phyloP scores from a whole-genome alignment of 2,113 vertebrate genomes.

The Hyperoodon ampullatus region DNA sequence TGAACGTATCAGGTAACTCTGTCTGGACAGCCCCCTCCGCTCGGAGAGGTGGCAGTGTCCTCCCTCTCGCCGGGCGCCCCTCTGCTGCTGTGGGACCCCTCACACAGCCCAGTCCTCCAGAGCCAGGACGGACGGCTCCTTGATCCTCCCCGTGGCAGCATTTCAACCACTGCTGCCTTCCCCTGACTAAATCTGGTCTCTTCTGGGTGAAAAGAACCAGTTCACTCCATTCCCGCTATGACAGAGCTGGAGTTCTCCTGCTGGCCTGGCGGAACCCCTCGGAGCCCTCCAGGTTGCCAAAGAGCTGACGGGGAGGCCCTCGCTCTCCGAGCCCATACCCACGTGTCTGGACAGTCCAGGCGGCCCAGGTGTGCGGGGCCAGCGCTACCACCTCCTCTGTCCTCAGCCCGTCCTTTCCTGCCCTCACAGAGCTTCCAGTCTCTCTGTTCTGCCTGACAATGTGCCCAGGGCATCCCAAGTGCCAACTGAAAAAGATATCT shows the following conservation, averaged over 20 bases:
- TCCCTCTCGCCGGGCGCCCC: neutral
- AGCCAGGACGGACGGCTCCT: neutral
- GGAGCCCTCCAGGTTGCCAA: neutral
- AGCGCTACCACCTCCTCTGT: neutral
- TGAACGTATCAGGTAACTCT: fast-evolving
- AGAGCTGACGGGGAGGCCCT: neutral
- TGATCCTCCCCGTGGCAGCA: neutral
- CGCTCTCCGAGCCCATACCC: neutral
- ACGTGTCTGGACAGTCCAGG: fast-evolving
- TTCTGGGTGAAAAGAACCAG: neutral
- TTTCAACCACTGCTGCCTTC: neutral
- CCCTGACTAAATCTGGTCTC: neutral
- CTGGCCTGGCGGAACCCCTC: neutral
- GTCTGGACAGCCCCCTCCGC: neutral
- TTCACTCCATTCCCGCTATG: neutral
- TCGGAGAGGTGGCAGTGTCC: fast-evolving
- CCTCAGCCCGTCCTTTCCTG: neutral
- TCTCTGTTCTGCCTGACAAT: neutral
- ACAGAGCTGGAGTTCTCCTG: neutral
- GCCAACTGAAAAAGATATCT: neutral
- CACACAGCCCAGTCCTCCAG: neutral
- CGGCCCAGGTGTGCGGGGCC: neutral
- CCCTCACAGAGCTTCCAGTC: neutral
- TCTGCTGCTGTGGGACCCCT: neutral
- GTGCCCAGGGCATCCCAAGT: neutral